Evolutionary conservation across 2,113 vertebrate genomes (phyloP).

Genomic region (Caracal caracal): DNA sequence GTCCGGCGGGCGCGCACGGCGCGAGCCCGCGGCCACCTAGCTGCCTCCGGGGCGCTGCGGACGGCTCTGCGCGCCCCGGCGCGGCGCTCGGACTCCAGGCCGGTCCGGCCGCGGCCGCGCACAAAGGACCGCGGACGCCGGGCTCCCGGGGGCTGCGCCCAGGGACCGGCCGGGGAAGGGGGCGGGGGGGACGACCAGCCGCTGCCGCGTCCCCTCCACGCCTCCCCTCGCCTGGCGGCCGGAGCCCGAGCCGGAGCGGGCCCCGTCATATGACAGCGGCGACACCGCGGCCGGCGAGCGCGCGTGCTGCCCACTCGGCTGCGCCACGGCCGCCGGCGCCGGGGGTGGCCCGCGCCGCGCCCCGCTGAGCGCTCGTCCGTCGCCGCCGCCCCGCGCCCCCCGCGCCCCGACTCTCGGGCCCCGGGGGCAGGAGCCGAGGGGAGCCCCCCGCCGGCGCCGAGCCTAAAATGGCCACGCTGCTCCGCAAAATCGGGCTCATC

Average conservation of each 20-base stretch:
- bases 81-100: background rate
- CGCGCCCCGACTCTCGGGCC: background rate
- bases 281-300: background rate
- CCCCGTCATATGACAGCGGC: conserved; percentile 47
- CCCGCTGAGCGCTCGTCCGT: conserved; percentile 10
- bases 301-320: background rate
- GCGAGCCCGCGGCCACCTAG: conserved; percentile 14
- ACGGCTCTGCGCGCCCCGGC: background rate
- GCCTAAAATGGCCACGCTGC: conserved; percentile 94
- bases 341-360: conserved; percentile 35
- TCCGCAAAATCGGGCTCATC: conserved; percentile 98
- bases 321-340: conserved; percentile 3
- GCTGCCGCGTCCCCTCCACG: background rate
- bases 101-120: conserved; percentile 48
- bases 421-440: conserved; percentile 17
- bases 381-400: background rate
- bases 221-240: background rate
- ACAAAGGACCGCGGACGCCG: conserved; percentile 62
- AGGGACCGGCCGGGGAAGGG: background rate
- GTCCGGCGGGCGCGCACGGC: conserved; percentile 30
- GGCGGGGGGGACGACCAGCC: background rate
- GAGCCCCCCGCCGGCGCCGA: background rate
- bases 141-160: conserved; percentile 6
- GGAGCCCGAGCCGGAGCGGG: background rate
- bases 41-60: conserved; percentile 18